Evolutionary conservation across 1,140 invertebrate genomes (phyloP).

Genomic region (Neuroterus valhalla): DNA sequence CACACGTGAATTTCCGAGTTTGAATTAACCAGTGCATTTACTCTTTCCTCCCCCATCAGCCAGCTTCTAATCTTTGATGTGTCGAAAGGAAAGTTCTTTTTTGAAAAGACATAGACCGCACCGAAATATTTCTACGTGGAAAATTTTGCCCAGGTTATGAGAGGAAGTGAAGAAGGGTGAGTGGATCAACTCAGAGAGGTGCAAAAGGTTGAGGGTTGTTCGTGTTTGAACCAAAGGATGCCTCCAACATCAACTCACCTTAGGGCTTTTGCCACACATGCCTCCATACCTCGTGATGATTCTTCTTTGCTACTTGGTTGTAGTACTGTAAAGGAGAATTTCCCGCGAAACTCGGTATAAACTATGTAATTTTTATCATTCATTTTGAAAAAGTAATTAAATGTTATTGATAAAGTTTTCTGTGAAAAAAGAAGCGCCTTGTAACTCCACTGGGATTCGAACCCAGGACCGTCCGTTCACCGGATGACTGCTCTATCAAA

Average conservation of each 20-base stretch:
- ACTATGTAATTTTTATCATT: too few relatives aligned
- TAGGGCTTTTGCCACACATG: conserved; percentile 14
- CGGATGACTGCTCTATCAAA: too few relatives aligned
- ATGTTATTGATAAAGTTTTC: too few relatives aligned
- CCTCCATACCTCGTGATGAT: conserved; percentile 10
- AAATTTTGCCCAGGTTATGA: conserved; percentile 54
- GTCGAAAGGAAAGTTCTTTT: conserved; percentile 48
- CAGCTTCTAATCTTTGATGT: conserved; percentile 34
- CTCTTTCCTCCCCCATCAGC: conserved; percentile 16
- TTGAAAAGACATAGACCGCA: conserved; percentile 46
- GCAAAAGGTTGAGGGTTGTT: conserved; percentile 28
- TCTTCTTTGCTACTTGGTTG: conserved; percentile 5
- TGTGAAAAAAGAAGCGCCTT: too few relatives aligned
- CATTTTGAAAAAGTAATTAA: too few relatives aligned
- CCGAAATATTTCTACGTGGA: conserved; percentile 52
- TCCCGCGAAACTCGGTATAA: conserved; percentile 25
- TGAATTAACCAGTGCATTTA: conserved; percentile 38
- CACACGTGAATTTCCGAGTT: conserved; percentile 54
- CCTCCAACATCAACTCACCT: conserved; percentile 49
- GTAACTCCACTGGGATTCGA: too few relatives aligned
- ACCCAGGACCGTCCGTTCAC: too few relatives aligned
- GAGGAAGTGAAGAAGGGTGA: conserved; percentile 45
- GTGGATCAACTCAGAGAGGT: conserved; percentile 24
- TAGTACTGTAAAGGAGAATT: conserved; percentile 20
- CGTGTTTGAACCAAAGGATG: conserved; percentile 39